Evolutionary conservation across 2,113 vertebrate genomes (phyloP).

Genomic region (Coryphaenoides rupestris): DNA sequence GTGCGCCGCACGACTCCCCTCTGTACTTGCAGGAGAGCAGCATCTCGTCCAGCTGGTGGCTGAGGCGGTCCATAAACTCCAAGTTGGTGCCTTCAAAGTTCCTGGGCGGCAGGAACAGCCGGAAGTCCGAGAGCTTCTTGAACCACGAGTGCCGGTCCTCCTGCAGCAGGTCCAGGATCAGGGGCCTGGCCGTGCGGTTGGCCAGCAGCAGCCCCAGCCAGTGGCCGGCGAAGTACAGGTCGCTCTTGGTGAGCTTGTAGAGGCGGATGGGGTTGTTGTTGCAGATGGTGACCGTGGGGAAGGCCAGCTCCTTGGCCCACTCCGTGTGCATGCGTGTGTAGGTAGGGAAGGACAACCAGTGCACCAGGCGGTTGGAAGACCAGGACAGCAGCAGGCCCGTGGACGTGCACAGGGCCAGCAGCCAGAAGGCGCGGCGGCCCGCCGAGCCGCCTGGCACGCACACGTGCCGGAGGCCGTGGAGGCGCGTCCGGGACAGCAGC

Average conservation of each 20-base stretch:
- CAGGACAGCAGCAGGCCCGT: slow-evolving; percentile 89
- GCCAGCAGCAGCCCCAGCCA: slow-evolving; percentile 91
- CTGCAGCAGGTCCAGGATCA: slow-evolving; percentile 86
- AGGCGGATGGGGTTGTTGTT: slow-evolving; percentile 98
- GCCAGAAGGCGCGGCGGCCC: slow-evolving; percentile 85
- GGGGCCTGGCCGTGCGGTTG: slow-evolving; percentile 87
- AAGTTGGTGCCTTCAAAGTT: slow-evolving; percentile 95
- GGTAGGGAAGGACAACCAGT: slow-evolving; percentile 93
- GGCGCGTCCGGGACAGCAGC: slow-evolving; percentile 76
- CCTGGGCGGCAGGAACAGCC: slow-evolving; percentile 91
- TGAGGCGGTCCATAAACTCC: slow-evolving; percentile 93
- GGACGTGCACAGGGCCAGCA: slow-evolving; percentile 87
- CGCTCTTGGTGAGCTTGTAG: slow-evolving; percentile 93
- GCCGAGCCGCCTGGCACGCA: slow-evolving; percentile 77
- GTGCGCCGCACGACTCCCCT: slow-evolving; percentile 88
- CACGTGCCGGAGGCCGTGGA: slow-evolving; percentile 88
- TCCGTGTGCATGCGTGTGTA: slow-evolving; percentile 89
- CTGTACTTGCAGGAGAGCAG: slow-evolving; percentile 96
- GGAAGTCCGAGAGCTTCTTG: slow-evolving; percentile 92
- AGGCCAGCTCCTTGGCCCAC: slow-evolving; percentile 91
- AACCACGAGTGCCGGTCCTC: slow-evolving; percentile 91
- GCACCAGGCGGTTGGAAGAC: slow-evolving; percentile 91
- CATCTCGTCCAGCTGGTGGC: slow-evolving; percentile 97
- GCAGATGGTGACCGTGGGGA: slow-evolving; percentile 93
- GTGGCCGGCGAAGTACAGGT: slow-evolving; percentile 94